Percentiles rank a stretch among this genome's conserved stretches.
Conservation (phyloP, 1,140 invertebrate genomes). For the Nautilus pompilius region DNA sequence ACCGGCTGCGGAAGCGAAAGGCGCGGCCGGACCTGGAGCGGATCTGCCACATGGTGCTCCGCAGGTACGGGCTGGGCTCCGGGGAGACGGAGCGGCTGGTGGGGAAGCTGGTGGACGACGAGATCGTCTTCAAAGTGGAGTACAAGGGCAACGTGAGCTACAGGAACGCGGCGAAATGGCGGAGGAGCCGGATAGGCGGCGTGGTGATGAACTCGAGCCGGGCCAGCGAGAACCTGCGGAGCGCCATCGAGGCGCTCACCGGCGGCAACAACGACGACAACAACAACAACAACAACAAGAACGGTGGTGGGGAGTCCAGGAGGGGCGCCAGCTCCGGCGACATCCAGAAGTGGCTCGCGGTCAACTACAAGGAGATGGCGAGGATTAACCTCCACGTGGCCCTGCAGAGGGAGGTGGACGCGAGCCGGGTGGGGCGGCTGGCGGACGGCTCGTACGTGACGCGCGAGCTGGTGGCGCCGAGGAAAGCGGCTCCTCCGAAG, state of each 20-base stretch:
- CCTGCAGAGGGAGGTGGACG: slow-evolving; percentile 29
- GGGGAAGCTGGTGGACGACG: slow-evolving; percentile 70
- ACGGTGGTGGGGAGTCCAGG: no score
- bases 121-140: slow-evolving; percentile 77
- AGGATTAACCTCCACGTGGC: slow-evolving; percentile 24
- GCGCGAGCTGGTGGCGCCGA: background rate
- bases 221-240: slow-evolving; percentile 31
- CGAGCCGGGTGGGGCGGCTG: slow-evolving; percentile 13
- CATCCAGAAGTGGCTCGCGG: slow-evolving; percentile 28
- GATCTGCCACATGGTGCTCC: slow-evolving; percentile 75
- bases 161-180: slow-evolving; percentile 67
- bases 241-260: slow-evolving; percentile 26
- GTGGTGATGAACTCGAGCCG: slow-evolving; percentile 43
- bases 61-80: slow-evolving; percentile 68
- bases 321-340: slow-evolving; percentile 28
- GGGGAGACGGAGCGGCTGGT: slow-evolving; percentile 72
- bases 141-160: slow-evolving; percentile 83
- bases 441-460: slow-evolving; percentile 18
- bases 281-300: background rate
- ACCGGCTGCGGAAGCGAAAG: slow-evolving; percentile 76
- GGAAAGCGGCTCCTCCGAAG: slow-evolving; percentile 5
- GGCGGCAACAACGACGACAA: background rate
- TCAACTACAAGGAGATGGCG: slow-evolving; percentile 15
- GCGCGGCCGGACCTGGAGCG: slow-evolving; percentile 77
- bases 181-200: slow-evolving; percentile 31